Evolutionary conservation across 2,888 invertebrate species (phyloP), one percentile per base, ranked within the genome.

Genomic region (Cecidostiba fungosa): DNA sequence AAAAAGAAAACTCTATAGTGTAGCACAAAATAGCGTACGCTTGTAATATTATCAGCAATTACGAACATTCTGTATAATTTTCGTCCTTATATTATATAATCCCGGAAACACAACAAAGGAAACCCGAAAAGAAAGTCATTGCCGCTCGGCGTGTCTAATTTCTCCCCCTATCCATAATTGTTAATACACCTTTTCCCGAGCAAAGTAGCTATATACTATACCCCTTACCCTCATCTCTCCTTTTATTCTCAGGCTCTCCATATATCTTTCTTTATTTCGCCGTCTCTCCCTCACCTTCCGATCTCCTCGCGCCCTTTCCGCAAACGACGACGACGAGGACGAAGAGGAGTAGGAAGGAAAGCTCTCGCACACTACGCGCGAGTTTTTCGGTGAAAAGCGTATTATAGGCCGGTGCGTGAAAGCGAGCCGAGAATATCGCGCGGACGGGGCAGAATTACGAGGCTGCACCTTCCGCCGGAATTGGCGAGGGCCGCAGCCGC

Each of bases 251-350:
- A 43, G 85, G 74, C 86, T 85, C 50, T 78, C 84, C 76, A 77
- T 81, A 85, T 87, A 84, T 87, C 84, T 84, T 87, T 85, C 84
- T 87, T 86, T 85, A 81, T 84, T 82, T 86, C 84, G 79, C 84
- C 80, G 80, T 85, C 81, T 59, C 62, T 74, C 54, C 78, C 73
- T 36, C 16, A 29, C 69, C 72, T 47, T 62, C 66, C 66, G 66
- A 66, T 66, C 66, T 66, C 16, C 26, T 23, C 12, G 23, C 29
- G 10, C 66, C 66, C 29, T 66, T 66, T 66, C 66, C 66, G 29
- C 29, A 66, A 14, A 16, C 23, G 26, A 26, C 66, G 10, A 10
- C 66, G 66, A 14, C 12, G 26, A 66, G 12, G 5, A 12, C n/a
- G 23, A 66, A 29, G 29, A 66, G 32, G 76, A 43, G 39, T 8